Conservation (phyloP, 37 sponge, comb jelly and placozoan genomes). For the Ianthella basta region DNA sequence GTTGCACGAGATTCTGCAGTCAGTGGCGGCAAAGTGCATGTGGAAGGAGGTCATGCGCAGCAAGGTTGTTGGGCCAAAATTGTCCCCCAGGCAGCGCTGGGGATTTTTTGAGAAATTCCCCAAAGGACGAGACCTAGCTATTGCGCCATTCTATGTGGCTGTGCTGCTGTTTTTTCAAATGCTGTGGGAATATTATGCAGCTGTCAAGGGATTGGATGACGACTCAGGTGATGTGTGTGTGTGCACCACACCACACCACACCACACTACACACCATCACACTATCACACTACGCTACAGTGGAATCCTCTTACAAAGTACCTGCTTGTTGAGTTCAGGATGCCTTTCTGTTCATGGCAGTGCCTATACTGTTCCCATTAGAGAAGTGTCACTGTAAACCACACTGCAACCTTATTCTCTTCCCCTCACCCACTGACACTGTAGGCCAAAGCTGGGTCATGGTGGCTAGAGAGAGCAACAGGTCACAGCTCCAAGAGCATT, state of each 20-base stretch:
- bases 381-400: too few species aligned
- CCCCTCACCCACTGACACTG: too few species aligned
- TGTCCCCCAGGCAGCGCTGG: slow-evolving; percentile 76
- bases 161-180: slow-evolving; percentile 86
- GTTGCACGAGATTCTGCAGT: slow-evolving; percentile 63
- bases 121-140: slow-evolving; percentile 63
- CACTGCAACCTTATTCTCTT: too few species aligned
- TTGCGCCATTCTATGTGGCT: slow-evolving; percentile 86
- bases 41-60: slow-evolving; percentile 74
- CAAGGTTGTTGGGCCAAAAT: slow-evolving; percentile 74
- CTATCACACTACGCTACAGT: too few species aligned
- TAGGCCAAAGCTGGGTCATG: not conserved
- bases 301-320: too few species aligned
- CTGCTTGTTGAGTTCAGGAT: too few species aligned
- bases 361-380: too few species aligned
- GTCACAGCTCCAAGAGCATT: not conserved
- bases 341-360: too few species aligned
- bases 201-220: not conserved
- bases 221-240: not conserved
- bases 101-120: slow-evolving; percentile 75
- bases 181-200: slow-evolving; percentile 73
- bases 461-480: not conserved
- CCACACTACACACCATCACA: too few species aligned
- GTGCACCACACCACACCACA: not conserved
- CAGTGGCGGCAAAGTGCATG: slow-evolving; percentile 77